Percentiles rank a stretch among this genome's conserved stretches.
Conservation (phyloP, 2,113 vertebrate species). For the Gracilinanus agilis region DNA sequence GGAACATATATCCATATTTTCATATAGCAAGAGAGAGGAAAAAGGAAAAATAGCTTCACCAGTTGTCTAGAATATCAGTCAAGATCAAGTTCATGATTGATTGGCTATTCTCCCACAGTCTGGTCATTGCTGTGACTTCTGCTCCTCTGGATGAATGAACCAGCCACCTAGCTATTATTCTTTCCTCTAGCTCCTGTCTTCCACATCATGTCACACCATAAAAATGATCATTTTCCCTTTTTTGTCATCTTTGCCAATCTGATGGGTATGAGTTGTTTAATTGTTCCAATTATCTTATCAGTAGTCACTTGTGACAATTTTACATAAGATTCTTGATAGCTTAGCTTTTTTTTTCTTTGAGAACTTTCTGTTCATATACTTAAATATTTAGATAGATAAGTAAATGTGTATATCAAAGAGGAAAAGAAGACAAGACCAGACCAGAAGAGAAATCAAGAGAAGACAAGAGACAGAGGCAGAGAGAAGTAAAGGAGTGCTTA, state of each 20-base stretch:
- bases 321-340: neutral
- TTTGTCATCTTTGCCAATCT: neutral
- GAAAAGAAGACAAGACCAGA: too few species aligned
- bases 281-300: neutral
- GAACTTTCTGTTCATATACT: neutral
- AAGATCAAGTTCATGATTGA: neutral
- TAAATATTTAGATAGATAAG: neutral
- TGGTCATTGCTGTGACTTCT: neutral
- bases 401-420: too few species aligned
- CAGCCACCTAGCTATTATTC: neutral
- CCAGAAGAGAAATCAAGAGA: too few species aligned
- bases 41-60: neutral
- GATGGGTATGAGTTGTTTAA: neutral
- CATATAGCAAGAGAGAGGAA: neutral
- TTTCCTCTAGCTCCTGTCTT: neutral
- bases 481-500: neutral
- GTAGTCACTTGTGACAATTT: neutral
- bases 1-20: neutral
- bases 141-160: neutral
- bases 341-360: neutral
- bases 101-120: neutral
- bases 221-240: neutral
- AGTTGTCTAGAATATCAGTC: neutral
- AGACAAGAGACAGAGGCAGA: neutral
- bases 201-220: neutral